Conservation (phyloP, 2,797 vertebrate genomes). For the Coregonus suidteri region DNA sequence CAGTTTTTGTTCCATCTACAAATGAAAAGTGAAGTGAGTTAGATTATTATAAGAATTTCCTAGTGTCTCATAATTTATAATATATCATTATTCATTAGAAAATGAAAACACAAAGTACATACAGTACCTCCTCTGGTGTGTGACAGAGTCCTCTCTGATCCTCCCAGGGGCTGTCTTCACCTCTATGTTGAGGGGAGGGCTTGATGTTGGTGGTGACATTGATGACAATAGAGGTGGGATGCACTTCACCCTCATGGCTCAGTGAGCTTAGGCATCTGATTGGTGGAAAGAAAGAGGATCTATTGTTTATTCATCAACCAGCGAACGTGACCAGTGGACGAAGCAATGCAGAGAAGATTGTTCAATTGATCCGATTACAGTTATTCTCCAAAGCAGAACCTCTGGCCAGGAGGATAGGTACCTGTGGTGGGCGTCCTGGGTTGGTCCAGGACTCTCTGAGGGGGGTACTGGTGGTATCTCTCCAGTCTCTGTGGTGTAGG, state of each 20-base stretch:
- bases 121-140: slow-evolving; percentile 49
- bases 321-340: not conserved
- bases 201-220: slow-evolving; percentile 69
- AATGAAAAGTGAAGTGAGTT: slow-evolving; percentile 13
- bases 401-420: slow-evolving; percentile 20
- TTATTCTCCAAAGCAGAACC: not conserved
- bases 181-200: slow-evolving; percentile 44
- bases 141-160: slow-evolving; percentile 22
- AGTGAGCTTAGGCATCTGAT: slow-evolving; percentile 39
- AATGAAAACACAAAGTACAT: not conserved
- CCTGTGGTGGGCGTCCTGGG: slow-evolving; percentile 36
- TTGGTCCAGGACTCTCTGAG: not conserved
- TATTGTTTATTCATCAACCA: not conserved
- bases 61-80: not conserved
- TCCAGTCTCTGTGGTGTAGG: slow-evolving; percentile 15
- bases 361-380: not conserved
- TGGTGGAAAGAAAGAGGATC: not conserved
- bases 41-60: not conserved
- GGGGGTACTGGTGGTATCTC: slow-evolving; percentile 9
- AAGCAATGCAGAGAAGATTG: not conserved
- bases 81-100: not conserved
- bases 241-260: slow-evolving; percentile 51
- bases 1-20: slow-evolving; percentile 64
- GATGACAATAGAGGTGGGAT: slow-evolving; percentile 68
- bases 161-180: slow-evolving; percentile 33